Evolutionary conservation across 2,888 invertebrate genomes (phyloP).

Genomic region (Pammene aurita): DNA sequence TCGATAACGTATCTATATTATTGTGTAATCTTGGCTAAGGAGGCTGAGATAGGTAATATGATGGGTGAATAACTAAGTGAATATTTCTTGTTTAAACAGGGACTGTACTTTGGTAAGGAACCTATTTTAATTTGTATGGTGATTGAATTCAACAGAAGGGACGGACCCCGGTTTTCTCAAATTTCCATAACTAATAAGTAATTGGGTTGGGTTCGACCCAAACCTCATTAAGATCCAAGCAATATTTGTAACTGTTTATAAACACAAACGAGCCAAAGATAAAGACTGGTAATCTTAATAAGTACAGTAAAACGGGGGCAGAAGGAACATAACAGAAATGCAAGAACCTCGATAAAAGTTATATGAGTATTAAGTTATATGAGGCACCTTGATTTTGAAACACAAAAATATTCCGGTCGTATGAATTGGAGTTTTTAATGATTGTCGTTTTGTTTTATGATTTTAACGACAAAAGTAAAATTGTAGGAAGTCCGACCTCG

Average conservation of each 20-base stretch:
- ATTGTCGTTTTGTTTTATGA: too few relatives aligned
- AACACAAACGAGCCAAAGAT: not conserved
- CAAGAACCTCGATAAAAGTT: too few relatives aligned
- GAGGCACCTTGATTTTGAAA: too few relatives aligned
- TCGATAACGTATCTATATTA: not conserved
- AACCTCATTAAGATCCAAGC: not conserved
- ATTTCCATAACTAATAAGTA: constrained; percentile 10
- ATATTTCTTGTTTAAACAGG: constrained; percentile 2
- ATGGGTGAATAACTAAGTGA: constrained; percentile 29
- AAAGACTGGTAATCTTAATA: too few relatives aligned
- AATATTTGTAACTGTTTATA: not conserved
- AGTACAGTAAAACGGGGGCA: too few relatives aligned
- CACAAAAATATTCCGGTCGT: too few relatives aligned
- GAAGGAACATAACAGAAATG: too few relatives aligned
- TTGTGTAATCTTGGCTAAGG: not conserved
- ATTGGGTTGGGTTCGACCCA: constrained; percentile 1
- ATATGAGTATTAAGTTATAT: too few relatives aligned
- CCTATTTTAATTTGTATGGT: constrained; percentile 16
- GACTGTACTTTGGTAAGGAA: not conserved
- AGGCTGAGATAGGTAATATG: constrained; percentile 43
- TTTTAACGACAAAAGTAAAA: too few relatives aligned
- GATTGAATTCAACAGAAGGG: constrained; percentile 12
- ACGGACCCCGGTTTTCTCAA: not conserved
- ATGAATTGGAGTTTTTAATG: too few relatives aligned
- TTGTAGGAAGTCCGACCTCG: too few relatives aligned